Evolutionary conservation across 2,888 invertebrate genomes (phyloP), one percentile per base, ranked within the genome.

Genomic region (Drosophila ustulata): DNA sequence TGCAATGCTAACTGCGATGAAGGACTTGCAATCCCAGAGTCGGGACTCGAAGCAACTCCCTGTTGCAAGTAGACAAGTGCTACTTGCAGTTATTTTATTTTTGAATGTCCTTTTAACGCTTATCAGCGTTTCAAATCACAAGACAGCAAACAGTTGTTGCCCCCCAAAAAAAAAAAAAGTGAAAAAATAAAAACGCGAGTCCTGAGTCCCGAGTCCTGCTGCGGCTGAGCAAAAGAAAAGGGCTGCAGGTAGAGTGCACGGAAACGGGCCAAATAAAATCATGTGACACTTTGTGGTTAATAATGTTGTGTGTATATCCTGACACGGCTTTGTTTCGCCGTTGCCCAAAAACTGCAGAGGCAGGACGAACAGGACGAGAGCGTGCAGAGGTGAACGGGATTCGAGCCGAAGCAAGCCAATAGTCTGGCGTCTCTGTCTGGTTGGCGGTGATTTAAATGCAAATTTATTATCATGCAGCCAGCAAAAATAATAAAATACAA

Each of bases 271-370:
- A 87, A 89, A 89, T 85, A 85, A 85, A 85, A 85, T 85, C 89
- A 85, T 89, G 89, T 85, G 85, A 85, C 89, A 85, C 89, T 85
- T 85, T 85, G 85, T 89, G 85, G 85, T 85, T 85, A 89, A 85
- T 85, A 85, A 85, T 80, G 88, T 88, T 78, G 77, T 77, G 80
- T 71, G 63, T 71, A 65, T 50, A 76, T 67, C 49, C 75, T 39
- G 11, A 49, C 49, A 39, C 49, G 32, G 18, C 25, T 65, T 84
- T 82, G 82, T 84, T 68, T 67, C 46, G 62, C 46, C 34, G 32
- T 55, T 51, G 65, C 75, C 65, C 76, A 66, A 78, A 76, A 76
- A 50, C 57, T 66, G 57, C 58, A 70, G 72, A 85, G 70, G 32
- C 78, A 59, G 68, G 43, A 75, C 66, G 7, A 39, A 39, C 34